Evolutionary conservation across 2,888 invertebrate genomes (phyloP).

Genomic region (Galerucella pusilla): DNA sequence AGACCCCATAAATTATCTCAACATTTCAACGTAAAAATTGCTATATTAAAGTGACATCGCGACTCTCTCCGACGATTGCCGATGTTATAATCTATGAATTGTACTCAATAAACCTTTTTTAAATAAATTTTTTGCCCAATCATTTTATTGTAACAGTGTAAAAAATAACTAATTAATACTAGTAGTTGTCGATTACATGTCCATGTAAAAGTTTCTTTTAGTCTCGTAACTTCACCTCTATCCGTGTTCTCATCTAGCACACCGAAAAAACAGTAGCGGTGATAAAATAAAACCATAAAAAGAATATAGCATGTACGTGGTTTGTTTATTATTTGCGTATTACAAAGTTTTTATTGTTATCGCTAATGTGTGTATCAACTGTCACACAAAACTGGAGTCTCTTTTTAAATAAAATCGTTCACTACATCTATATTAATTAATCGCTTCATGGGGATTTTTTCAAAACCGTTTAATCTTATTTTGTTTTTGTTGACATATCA

Average conservation of each 20-base stretch:
- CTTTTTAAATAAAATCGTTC: not conserved
- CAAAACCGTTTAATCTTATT: no score
- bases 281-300: slow-evolving; percentile 49
- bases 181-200: slow-evolving; percentile 24
- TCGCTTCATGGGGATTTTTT: not conserved
- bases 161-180: slow-evolving; percentile 18
- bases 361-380: not conserved
- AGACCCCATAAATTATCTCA: no score
- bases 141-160: not conserved
- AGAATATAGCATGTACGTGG: slow-evolving; percentile 51
- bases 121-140: not conserved
- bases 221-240: slow-evolving; percentile 41
- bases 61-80: no score
- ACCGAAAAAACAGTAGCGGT: slow-evolving; percentile 48
- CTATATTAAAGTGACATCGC: no score
- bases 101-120: not conserved
- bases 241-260: slow-evolving; percentile 44
- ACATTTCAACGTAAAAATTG: not conserved
- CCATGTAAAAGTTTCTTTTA: slow-evolving; percentile 7
- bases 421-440: not conserved
- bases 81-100: not conserved
- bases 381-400: not conserved
- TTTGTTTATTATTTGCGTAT: slow-evolving; percentile 38
- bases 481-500: no score
- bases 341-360: slow-evolving; percentile 20